Conservation (phyloP, 2,113 vertebrate species). For the Pelusios castaneus region DNA sequence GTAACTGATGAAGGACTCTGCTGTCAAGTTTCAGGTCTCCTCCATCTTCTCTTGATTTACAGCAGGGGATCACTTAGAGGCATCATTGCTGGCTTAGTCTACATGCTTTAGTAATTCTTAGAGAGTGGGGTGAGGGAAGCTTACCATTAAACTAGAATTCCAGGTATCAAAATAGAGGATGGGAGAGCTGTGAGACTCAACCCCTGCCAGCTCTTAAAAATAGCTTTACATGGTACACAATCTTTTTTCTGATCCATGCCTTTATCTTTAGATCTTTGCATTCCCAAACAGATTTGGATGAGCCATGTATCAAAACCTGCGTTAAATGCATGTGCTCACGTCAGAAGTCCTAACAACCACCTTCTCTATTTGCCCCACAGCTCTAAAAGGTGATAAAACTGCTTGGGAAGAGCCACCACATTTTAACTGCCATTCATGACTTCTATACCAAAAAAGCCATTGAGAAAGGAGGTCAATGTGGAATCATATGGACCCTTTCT, state of each 20-base stretch:
- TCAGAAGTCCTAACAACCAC: not conserved
- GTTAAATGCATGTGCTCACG: not conserved
- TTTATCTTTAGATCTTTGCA: not conserved
- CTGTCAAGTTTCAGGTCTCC: slow-evolving; percentile 4
- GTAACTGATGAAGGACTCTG: not conserved
- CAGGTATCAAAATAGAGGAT: not conserved
- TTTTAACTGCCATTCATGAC: not conserved
- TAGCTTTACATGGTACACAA: not conserved
- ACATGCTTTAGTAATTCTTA: not conserved
- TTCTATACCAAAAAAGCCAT: not conserved
- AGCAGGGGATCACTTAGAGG: not conserved
- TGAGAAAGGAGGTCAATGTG: not conserved
- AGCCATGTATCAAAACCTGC: not conserved
- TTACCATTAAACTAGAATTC: not conserved
- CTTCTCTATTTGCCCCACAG: not conserved
- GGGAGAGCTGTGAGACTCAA: not conserved
- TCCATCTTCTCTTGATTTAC: slow-evolving; percentile 11
- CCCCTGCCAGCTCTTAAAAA: not conserved
- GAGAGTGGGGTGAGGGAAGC: not conserved
- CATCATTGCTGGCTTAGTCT: not conserved
- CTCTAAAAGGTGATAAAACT: not conserved
- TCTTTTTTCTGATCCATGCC: not conserved
- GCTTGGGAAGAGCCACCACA: not conserved
- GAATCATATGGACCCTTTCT: not conserved
- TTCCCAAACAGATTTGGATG: not conserved